phyloP scores from a whole-genome alignment of 2,888 invertebrate genomes.

The Gonocerus acuteangulatus region DNA sequence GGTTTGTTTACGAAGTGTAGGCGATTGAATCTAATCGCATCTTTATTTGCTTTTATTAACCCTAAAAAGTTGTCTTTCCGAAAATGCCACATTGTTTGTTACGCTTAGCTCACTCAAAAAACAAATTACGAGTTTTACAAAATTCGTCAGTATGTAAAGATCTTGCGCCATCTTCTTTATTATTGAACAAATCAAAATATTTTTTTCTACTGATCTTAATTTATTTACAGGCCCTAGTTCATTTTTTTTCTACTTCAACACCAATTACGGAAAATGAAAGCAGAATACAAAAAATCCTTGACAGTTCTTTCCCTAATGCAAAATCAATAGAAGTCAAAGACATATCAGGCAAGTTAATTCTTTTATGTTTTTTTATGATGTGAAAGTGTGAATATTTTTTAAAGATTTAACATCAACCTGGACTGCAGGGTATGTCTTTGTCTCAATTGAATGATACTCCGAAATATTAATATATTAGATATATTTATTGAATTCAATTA shows the following conservation, averaged over 20 bases:
- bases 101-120: conserved; percentile 5
- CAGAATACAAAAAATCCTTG: conserved; percentile 45
- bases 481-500: no score
- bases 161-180: neutral
- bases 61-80: neutral
- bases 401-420: no score
- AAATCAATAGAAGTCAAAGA: conserved; percentile 59
- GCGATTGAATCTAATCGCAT: neutral
- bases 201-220: neutral
- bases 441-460: neutral
- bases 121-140: conserved; percentile 15
- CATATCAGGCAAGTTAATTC: conserved; percentile 50
- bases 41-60: neutral
- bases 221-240: conserved; percentile 9
- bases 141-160: neutral
- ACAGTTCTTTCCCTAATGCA: conserved; percentile 53
- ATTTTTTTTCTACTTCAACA: conserved; percentile 9
- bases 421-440: no score
- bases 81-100: conserved; percentile 16
- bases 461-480: no score
- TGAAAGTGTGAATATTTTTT: no score
- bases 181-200: neutral
- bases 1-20: neutral
- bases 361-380: neutral
- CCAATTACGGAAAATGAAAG: conserved; percentile 27